Conservation (phyloP, 1,140 invertebrate species). For the Pachypeltis micranthus region DNA sequence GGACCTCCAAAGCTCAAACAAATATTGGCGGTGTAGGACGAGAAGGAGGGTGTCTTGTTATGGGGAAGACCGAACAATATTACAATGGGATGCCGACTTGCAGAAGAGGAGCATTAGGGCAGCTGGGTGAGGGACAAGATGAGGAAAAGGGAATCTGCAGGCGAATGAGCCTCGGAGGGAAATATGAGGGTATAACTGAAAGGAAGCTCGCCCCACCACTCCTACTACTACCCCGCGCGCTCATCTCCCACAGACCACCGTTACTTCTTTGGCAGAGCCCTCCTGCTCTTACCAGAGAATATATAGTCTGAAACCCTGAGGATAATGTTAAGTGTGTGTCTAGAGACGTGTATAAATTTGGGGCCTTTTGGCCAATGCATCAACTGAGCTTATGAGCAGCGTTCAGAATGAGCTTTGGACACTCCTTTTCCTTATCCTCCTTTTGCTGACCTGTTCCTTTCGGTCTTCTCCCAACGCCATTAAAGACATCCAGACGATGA, state of each 20-base stretch:
- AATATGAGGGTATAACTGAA: neutral
- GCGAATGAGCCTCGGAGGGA: neutral
- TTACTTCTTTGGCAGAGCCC: neutral
- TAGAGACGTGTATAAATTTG: conserved; percentile 9
- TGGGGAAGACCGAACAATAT: neutral
- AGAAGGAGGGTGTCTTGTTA: too few species aligned
- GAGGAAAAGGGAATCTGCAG: neutral
- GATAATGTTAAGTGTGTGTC: conserved; percentile 10
- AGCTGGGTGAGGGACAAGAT: too few species aligned
- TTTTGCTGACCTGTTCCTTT: too few species aligned
- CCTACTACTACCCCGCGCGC: neutral
- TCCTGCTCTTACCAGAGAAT: neutral
- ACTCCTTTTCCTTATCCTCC: neutral
- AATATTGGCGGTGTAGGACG: too few species aligned
- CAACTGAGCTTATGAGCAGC: conserved; percentile 5
- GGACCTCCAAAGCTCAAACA: too few species aligned
- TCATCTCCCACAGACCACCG: neutral
- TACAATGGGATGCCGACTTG: conserved; percentile 1
- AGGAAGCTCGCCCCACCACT: neutral
- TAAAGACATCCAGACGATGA: too few species aligned
- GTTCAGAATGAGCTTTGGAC: neutral
- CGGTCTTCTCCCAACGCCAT: too few species aligned
- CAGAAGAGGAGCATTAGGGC: conserved; percentile 5
- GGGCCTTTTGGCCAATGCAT: conserved; percentile 10
- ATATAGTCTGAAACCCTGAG: conserved; percentile 4